phyloP scores from a whole-genome alignment of 2,797 vertebrate species.

The Sarcophilus harrisii region DNA sequence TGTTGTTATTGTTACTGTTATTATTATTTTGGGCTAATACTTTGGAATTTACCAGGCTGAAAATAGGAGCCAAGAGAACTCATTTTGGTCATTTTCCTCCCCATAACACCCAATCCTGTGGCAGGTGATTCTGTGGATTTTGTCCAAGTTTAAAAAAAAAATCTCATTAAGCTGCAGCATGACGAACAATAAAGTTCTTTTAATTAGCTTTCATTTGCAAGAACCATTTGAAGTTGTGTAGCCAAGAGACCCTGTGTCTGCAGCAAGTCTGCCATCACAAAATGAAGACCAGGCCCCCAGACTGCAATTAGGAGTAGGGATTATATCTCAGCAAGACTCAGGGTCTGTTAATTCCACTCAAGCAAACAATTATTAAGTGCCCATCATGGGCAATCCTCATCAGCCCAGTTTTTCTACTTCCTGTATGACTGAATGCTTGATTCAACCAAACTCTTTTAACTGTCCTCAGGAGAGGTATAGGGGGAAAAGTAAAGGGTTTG shows the following conservation, averaged over 20 bases:
- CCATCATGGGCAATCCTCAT: background rate
- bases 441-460: background rate
- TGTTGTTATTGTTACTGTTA: background rate
- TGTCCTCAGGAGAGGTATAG: background rate
- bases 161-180: background rate
- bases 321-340: background rate
- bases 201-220: constrained; percentile 3
- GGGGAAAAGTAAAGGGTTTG: background rate
- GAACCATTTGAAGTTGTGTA: background rate
- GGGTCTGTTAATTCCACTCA: background rate
- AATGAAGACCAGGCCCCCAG: background rate
- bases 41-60: background rate
- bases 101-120: background rate
- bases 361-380: background rate
- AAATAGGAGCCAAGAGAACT: background rate
- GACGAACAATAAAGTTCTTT: background rate
- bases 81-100: background rate
- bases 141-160: background rate
- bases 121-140: background rate
- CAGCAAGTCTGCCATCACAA: background rate
- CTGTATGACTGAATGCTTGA: background rate
- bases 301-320: background rate
- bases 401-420: background rate
- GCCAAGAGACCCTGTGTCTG: background rate
- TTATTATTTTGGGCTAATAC: background rate